Evolutionary conservation across 2,888 invertebrate genomes (phyloP), one percentile per base, ranked within the genome.

Genomic region (Caradrina kadenii): DNA sequence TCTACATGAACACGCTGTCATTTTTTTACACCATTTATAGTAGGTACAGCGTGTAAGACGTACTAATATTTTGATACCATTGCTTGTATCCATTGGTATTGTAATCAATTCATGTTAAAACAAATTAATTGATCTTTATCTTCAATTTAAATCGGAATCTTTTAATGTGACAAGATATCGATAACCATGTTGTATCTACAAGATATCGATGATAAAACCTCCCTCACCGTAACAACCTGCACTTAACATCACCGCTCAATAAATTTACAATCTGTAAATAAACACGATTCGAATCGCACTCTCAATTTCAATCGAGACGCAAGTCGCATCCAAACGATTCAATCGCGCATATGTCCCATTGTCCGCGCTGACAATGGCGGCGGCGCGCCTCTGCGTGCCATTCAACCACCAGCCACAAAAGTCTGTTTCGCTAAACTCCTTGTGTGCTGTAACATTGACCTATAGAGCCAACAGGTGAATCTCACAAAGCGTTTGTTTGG

Each of bases 381-480:
- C 77, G 81, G 86, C 87, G 83, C 87, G 86, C 87, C 87, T 89
- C 91, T 87, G 89, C 89, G 92, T 91, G 87, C 91, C 87, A 93
- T 93, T 93, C 92, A 93, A 73, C 81, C 76, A 79, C 80, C 86
- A 83, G 84, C 91, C 91, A 93, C 94, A 94, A 93, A 94, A 95
- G 93, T 94, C 91, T 94, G 93, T 93, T 94, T 93, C 90, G 90
- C 93, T 93, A 93, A 93, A 94, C 93, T 94, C 94, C 93, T 94
- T 93, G 92, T 91, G 84, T 90, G 89, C 90, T 93, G 93, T 94
- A 94, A 94, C 94, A 94, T 95, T 95, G 94, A 95, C 95, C 95
- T 93, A 94, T 93, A 94, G 94, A 93, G 89, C 93, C 93, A 94
- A 93, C 94, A 94, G 94, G 94, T 94, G 94, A 93, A 88, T 92